Evolutionary conservation across 2,888 invertebrate species (phyloP).

Genomic region (Catonia carolina): DNA sequence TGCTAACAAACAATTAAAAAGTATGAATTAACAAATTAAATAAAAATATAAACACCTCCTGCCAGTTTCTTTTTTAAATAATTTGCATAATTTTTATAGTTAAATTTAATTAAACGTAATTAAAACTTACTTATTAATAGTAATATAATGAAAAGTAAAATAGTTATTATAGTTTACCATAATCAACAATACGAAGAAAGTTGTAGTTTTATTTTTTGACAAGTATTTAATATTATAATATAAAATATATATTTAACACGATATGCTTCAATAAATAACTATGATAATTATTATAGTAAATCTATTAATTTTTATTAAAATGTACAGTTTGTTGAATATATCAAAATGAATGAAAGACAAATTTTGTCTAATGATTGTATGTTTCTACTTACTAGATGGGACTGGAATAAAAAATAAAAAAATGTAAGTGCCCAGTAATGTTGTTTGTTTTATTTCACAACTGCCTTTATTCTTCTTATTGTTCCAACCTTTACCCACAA

Average conservation of each 20-base stretch:
- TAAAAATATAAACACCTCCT: constrained; percentile 13
- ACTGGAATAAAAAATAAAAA: background rate
- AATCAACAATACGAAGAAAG: constrained; percentile 17
- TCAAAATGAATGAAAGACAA: constrained; percentile 7
- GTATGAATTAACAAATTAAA: too few species aligned
- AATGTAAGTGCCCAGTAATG: constrained; percentile 1
- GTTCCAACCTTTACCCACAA: too few species aligned
- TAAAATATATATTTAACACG: constrained; percentile 3
- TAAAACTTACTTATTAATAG: background rate
- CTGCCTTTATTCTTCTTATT: too few species aligned
- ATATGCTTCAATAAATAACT: constrained; percentile 6
- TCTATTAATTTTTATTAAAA: background rate
- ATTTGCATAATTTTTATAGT: constrained; percentile 14
- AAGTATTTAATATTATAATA: constrained; percentile 22
- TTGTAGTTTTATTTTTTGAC: constrained; percentile 26
- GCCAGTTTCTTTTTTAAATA: constrained; percentile 12
- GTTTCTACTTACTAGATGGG: constrained; percentile 1
- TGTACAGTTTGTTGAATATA: constrained; percentile 6
- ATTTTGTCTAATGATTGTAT: constrained; percentile 6
- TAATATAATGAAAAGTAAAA: too few species aligned
- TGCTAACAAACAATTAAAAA: too few species aligned
- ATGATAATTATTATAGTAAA: background rate
- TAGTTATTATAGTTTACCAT: constrained; percentile 11
- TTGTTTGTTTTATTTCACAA: too few species aligned
- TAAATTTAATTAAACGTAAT: background rate